Percentiles rank a stretch among this genome's conserved stretches.
These are phyloP conservation scores for Halichondria panicea DNA, from an alignment of 37 sponge, comb jelly and placozoan genomes.

Conservation along the genomic window DNA sequence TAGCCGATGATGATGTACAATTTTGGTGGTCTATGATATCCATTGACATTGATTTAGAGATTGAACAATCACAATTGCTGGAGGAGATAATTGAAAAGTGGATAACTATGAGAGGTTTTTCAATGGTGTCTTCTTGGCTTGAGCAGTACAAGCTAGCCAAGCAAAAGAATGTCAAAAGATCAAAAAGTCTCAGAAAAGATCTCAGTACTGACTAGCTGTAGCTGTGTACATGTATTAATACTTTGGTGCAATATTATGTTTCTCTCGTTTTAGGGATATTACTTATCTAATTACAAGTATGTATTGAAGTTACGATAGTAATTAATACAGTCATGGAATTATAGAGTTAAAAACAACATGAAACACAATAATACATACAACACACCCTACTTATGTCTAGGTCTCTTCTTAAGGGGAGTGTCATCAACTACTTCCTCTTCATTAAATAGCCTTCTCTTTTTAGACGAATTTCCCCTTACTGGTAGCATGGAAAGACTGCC, in stretches of 20 bases:
- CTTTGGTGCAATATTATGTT: not conserved
- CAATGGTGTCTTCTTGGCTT: slow-evolving; percentile 18
- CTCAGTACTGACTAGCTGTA: too few relatives aligned
- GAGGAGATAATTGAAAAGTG: slow-evolving; percentile 25
- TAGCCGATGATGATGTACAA: slow-evolving; percentile 28
- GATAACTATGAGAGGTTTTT: slow-evolving; percentile 49
- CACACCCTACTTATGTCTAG: too few relatives aligned
- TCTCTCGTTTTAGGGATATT: too few relatives aligned
- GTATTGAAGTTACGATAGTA: too few relatives aligned
- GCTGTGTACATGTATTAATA: too few relatives aligned
- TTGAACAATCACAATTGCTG: slow-evolving; percentile 12
- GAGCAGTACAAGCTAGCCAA: slow-evolving; percentile 16
- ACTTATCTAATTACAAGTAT: too few relatives aligned
- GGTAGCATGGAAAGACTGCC: slow-evolving; percentile 3
- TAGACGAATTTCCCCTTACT: slow-evolving; percentile 11
- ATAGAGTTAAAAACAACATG: too few relatives aligned
- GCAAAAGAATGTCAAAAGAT: slow-evolving; percentile 9
- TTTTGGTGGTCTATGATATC: slow-evolving; percentile 26
- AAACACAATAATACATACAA: too few relatives aligned
- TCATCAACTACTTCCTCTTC: not conserved
- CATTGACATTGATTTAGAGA: slow-evolving; percentile 4
- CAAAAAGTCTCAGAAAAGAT: too few relatives aligned
- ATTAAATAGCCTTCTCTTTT: not conserved
- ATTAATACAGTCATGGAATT: too few relatives aligned
- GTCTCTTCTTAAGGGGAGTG: slow-evolving; percentile 3